A percentile compares a stretch with the other conserved stretches of the same genome.
These are phyloP conservation scores for Lysiphlebus fabarum DNA, from an alignment of 1,140 invertebrate genomes.

Conservation along the genomic window DNA sequence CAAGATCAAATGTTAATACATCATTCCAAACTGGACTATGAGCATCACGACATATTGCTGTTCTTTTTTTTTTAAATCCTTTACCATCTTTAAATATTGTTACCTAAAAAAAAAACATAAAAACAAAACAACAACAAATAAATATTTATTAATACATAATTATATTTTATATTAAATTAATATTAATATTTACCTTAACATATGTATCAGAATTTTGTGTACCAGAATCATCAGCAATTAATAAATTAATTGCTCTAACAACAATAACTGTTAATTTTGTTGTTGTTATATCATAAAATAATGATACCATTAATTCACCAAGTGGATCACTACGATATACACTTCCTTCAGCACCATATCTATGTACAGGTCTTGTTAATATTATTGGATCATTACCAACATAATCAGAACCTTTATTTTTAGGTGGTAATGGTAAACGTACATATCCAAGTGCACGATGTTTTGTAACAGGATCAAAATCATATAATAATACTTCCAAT, in stretches of 20 bases:
- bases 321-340: constrained; percentile 45
- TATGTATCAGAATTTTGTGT: constrained; percentile 69
- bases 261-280: constrained; percentile 78
- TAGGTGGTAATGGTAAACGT: constrained; percentile 52
- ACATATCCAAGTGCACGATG: constrained; percentile 61
- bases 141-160: background rate
- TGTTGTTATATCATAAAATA: constrained; percentile 76
- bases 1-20: constrained; percentile 78
- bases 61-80: constrained; percentile 85
- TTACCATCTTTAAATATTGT: constrained; percentile 74
- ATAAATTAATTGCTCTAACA: constrained; percentile 75
- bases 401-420: constrained; percentile 47
- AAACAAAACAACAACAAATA: background rate
- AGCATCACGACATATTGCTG: constrained; percentile 79
- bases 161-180: constrained; percentile 4
- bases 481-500: constrained; percentile 58
- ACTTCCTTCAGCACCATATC: constrained; percentile 36
- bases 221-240: constrained; percentile 57
- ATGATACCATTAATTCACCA: constrained; percentile 79
- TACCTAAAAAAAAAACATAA: constrained; percentile 42
- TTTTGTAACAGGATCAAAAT: constrained; percentile 66
- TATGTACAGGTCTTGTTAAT: constrained; percentile 36
- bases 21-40: constrained; percentile 85
- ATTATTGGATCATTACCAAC: constrained; percentile 40
- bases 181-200: constrained; percentile 63